Evolutionary conservation across 2,113 vertebrate species (phyloP).

Genomic region (Megatriorchis doriae): DNA sequence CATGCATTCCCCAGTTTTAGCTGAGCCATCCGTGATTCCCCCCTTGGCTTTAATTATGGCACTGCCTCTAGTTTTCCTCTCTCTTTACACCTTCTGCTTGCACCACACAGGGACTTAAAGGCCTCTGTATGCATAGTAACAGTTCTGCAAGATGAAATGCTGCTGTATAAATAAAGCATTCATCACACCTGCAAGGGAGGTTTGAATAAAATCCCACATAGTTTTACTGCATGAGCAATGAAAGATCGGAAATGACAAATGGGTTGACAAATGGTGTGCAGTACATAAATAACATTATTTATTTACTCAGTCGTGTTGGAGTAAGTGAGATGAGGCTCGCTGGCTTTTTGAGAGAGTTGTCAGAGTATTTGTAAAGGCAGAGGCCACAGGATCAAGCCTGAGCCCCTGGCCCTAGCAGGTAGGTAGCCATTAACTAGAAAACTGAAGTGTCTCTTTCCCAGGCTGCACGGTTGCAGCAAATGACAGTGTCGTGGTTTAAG

Average conservation of each 20-base stretch:
- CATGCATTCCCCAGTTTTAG: fast-evolving
- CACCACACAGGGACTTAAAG: background rate
- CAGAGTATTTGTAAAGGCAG: background rate
- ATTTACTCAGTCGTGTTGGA: background rate
- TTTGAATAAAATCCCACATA: background rate
- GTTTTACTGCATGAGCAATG: slow-evolving; percentile 6
- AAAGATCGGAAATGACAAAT: slow-evolving; percentile 30
- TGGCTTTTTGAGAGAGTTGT: background rate
- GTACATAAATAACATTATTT: slow-evolving; percentile 37
- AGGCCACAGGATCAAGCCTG: background rate
- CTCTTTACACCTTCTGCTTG: background rate
- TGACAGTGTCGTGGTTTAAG: too few species aligned
- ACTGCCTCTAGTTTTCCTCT: background rate
- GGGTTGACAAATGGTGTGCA: slow-evolving; percentile 11
- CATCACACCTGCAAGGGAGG: slow-evolving; percentile 35
- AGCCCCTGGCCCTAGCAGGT: background rate
- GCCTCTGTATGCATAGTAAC: background rate
- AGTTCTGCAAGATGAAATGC: background rate
- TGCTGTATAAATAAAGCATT: slow-evolving; percentile 29
- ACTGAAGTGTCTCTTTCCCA: background rate
- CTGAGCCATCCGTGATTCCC: background rate
- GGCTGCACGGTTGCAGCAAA: fast-evolving
- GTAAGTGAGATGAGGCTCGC: background rate
- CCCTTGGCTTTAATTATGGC: background rate
- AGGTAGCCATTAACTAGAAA: background rate